Percentiles rank a stretch among this genome's conserved stretches.
These are phyloP conservation scores for Nasonia giraulti DNA, from an alignment of 1,140 invertebrate species.

Conservation along the genomic window DNA sequence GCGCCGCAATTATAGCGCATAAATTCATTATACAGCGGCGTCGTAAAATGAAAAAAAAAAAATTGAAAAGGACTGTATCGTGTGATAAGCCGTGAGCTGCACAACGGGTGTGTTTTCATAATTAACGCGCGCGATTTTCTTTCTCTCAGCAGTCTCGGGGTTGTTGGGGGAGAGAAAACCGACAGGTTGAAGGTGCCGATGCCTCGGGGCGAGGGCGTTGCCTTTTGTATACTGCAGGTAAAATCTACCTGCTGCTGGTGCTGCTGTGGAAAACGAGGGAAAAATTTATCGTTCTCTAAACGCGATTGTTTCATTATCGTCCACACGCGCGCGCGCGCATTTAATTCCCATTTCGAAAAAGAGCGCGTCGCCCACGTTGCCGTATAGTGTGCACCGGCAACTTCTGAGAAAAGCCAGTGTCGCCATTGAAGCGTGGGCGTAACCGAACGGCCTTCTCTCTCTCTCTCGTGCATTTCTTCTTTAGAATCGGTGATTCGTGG, in stretches of 20 bases:
- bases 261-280: no score
- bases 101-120: neutral
- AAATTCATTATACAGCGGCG: neutral
- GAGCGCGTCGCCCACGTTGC: neutral
- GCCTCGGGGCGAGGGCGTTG: no score
- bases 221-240: no score
- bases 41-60: neutral
- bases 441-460: neutral
- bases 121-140: neutral
- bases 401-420: neutral
- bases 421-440: slow-evolving; percentile 18
- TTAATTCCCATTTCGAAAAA: neutral
- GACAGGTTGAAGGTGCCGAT: no score
- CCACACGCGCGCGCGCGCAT: neutral
- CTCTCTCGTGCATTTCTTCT: slow-evolving; percentile 14
- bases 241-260: no score
- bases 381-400: neutral
- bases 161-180: no score
- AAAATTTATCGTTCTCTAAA: no score
- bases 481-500: slow-evolving; percentile 28
- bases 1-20: neutral
- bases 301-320: no score
- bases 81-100: neutral
- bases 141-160: neutral
- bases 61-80: neutral